A percentile compares a stretch with the other conserved stretches of the same genome.
Evolutionary conservation across 2,113 vertebrate genomes (phyloP).

Genomic region (Pelecanoides urinatrix): DNA sequence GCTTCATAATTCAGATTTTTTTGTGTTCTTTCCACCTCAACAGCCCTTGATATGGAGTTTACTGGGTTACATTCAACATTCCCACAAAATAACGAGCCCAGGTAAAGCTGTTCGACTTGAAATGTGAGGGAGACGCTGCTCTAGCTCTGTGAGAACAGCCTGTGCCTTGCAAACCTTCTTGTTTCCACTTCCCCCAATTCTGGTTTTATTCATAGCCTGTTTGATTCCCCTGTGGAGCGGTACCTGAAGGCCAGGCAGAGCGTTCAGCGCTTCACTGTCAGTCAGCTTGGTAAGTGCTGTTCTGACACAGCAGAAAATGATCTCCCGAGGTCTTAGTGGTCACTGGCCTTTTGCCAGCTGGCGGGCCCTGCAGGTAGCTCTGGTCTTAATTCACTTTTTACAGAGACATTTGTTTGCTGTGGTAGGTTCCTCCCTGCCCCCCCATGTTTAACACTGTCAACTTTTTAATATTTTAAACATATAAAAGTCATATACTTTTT

Average conservation of each 20-base stretch:
- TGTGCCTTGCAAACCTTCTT: rapidly evolving
- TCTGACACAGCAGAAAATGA: rapidly evolving
- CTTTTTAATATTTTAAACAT: background rate
- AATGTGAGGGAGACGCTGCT: background rate
- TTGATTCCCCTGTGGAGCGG: constrained; percentile 65
- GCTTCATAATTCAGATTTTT: background rate
- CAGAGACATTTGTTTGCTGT: background rate
- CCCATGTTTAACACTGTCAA: background rate
- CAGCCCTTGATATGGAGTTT: constrained; percentile 76
- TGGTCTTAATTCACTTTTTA: background rate
- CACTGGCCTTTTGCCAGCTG: background rate
- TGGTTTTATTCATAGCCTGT: constrained; percentile 51
- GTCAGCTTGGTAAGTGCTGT: constrained; percentile 74
- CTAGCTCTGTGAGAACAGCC: background rate
- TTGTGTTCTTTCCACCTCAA: background rate
- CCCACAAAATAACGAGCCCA: constrained; percentile 11
- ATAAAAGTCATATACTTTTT: background rate
- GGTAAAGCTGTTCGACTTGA: constrained; percentile 47
- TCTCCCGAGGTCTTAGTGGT: rapidly evolving
- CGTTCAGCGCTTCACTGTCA: constrained; percentile 65
- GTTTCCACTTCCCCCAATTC: background rate
- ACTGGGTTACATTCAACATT: constrained; percentile 67
- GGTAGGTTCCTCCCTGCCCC: background rate
- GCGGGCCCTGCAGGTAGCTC: background rate
- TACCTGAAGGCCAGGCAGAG: constrained; percentile 67